These are phyloP conservation scores for Minunthozetes semirufus DNA, from an alignment of 2,888 invertebrate species.

Conservation along the genomic window DNA sequence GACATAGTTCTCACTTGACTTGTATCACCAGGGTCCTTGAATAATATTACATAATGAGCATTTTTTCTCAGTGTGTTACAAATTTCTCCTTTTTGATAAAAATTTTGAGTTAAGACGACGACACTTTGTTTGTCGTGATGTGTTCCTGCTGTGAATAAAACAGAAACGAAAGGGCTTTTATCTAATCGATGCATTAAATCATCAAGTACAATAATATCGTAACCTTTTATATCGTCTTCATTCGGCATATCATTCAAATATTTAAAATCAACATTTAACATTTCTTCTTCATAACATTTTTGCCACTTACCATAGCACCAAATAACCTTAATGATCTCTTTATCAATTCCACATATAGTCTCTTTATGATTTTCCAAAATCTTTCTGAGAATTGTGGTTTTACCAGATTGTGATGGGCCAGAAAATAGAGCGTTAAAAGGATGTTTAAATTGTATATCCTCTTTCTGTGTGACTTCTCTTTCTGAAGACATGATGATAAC, in stretches of 20 bases:
- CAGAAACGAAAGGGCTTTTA: not conserved
- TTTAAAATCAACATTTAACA: constrained; percentile 9
- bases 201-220: not conserved
- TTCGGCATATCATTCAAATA: not conserved
- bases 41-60: constrained; percentile 16
- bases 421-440: not conserved
- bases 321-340: not conserved
- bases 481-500: not conserved
- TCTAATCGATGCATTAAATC: not conserved
- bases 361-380: not conserved
- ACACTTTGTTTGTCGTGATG: constrained; percentile 6
- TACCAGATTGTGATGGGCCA: not conserved
- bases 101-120: not conserved
- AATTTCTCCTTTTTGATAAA: constrained; percentile 1
- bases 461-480: not conserved
- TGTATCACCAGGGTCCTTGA: constrained; percentile 36
- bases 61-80: not conserved
- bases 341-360: not conserved
- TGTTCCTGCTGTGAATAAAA: not conserved
- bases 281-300: not conserved
- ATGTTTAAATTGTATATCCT: not conserved
- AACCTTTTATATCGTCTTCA: not conserved
- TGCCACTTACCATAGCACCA: constrained; percentile 15
- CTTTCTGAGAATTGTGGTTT: not conserved
- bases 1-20: constrained; percentile 36